Percentiles rank a stretch among this genome's conserved stretches.
phyloP scores from a whole-genome alignment of 2,797 vertebrate species.

The Podargus strigoides region DNA sequence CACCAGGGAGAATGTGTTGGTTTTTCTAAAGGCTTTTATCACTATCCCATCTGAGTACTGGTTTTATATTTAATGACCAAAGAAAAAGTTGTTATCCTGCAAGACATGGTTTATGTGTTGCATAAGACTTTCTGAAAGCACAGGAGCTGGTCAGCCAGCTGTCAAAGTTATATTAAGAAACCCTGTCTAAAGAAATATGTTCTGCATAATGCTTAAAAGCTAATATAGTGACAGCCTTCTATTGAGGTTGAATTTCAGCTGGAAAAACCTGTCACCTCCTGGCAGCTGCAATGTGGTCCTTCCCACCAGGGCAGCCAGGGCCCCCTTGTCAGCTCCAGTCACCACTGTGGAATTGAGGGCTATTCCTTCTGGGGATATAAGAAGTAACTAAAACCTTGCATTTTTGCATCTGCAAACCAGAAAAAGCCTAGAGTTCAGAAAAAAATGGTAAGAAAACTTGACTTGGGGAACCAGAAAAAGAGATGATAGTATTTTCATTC shows the following conservation, averaged over 20 bases:
- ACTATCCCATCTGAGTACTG: neutral
- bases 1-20: neutral
- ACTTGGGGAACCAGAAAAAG: neutral
- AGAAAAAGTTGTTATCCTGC: neutral
- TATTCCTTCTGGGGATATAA: neutral
- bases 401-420: neutral
- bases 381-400: neutral
- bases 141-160: neutral
- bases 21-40: neutral
- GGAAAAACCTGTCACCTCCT: neutral
- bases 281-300: accelerated
- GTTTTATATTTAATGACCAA: conserved; percentile 33
- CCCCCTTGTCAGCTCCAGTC: neutral
- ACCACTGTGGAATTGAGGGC: neutral
- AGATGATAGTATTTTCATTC: neutral
- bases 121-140: conserved; percentile 3
- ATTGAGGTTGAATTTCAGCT: neutral
- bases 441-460: neutral
- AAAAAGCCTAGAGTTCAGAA: neutral
- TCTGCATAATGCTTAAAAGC: neutral
- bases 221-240: neutral
- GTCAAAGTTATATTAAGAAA: neutral
- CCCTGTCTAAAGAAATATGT: neutral
- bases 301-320: neutral
- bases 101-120: neutral